Conservation (phyloP, 2,797 vertebrate genomes). For the Mormyrus proboscirostris region DNA sequence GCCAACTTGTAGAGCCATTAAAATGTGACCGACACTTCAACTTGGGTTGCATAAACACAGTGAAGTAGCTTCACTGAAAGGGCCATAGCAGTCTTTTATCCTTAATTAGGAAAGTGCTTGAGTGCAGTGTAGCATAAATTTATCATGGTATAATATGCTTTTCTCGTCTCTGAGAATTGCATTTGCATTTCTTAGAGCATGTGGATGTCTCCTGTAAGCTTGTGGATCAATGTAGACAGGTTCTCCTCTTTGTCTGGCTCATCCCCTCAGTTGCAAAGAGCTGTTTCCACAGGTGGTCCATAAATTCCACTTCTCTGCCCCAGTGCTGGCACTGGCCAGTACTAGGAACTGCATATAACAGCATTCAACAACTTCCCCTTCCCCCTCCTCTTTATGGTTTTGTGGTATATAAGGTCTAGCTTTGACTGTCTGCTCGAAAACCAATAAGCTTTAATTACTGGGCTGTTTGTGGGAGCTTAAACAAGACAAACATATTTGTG, state of each 20-base stretch:
- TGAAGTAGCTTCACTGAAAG: not conserved
- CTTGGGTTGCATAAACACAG: not conserved
- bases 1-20: not conserved
- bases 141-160: not conserved
- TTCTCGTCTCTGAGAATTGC: not conserved
- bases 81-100: not conserved
- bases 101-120: not conserved
- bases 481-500: conserved; percentile 29
- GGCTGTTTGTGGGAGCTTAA: conserved; percentile 29
- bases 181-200: not conserved
- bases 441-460: not conserved
- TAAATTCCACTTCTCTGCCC: conserved; percentile 15
- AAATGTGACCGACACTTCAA: not conserved
- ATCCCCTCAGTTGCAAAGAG: not conserved
- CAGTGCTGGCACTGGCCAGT: not conserved
- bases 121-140: not conserved
- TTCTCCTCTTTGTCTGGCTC: not conserved
- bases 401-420: not conserved
- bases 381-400: conserved; percentile 12
- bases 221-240: not conserved
- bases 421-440: not conserved
- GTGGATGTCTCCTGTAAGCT: not conserved
- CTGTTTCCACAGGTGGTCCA: not conserved
- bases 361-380: not conserved
- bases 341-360: not conserved